Conservation (phyloP, 2,797 vertebrate species). For the Poliocrania exsul region DNA sequence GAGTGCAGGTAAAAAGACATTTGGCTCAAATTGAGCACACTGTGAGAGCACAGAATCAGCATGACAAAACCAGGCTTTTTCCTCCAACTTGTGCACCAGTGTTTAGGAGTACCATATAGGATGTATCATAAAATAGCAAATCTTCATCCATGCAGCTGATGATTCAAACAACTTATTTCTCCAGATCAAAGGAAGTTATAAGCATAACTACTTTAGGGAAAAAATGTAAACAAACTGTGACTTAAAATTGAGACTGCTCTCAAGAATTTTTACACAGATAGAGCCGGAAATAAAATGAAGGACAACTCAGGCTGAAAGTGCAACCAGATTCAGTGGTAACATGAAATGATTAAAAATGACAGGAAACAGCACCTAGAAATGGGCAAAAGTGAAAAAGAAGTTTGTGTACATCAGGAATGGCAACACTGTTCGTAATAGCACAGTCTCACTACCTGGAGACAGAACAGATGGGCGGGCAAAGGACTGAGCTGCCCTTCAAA, state of each 20-base stretch:
- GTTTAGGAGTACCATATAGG: neutral
- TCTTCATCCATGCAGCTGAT: neutral
- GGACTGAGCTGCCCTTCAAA: neutral
- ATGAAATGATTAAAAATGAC: neutral
- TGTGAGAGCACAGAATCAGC: neutral
- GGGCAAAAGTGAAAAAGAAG: neutral
- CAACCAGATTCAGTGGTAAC: neutral
- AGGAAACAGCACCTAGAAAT: neutral
- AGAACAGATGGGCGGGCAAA: neutral
- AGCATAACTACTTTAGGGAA: neutral
- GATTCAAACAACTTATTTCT: neutral
- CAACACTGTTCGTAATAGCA: neutral
- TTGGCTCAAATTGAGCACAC: neutral
- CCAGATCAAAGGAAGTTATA: neutral
- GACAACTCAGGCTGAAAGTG: neutral
- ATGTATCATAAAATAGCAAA: neutral
- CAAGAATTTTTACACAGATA: neutral
- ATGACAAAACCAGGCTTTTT: neutral
- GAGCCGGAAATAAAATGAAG: neutral
- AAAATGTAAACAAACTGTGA: neutral
- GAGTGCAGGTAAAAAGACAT: neutral
- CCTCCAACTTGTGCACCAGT: neutral
- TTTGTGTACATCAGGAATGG: neutral
- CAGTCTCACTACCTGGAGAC: accelerated
- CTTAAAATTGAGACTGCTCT: neutral